Evolutionary conservation across 2,113 vertebrate species (phyloP).

Genomic region (Tachysurus vachellii): DNA sequence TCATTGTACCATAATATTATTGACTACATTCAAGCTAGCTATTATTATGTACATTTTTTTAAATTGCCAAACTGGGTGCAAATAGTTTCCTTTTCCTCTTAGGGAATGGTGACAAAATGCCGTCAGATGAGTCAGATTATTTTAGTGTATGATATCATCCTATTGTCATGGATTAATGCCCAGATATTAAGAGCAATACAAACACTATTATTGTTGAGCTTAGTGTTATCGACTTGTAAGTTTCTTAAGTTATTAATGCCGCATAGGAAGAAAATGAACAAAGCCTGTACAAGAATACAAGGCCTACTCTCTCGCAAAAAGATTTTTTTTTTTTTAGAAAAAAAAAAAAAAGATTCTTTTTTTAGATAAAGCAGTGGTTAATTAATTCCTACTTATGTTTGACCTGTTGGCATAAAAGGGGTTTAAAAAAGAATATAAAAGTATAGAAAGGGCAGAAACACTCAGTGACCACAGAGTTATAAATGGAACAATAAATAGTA

Average conservation of each 20-base stretch:
- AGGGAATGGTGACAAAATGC: not conserved
- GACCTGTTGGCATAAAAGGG: not conserved
- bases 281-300: not conserved
- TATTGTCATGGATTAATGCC: not conserved
- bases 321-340: too few species aligned
- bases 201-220: too few species aligned
- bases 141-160: not conserved
- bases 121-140: not conserved
- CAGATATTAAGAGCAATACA: not conserved
- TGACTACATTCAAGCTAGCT: not conserved
- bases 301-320: not conserved
- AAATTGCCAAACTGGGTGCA: not conserved
- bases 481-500: conserved; percentile 45
- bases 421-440: conserved; percentile 20
- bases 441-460: conserved; percentile 38
- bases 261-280: not conserved
- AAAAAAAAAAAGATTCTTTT: not conserved
- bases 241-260: not conserved
- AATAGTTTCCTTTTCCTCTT: not conserved
- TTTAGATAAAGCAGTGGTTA: not conserved
- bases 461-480: conserved; percentile 38
- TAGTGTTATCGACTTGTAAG: not conserved
- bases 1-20: not conserved
- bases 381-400: conserved; percentile 1
- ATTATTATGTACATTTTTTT: not conserved